Conservation (phyloP, 2,888 invertebrate species). For the Galerucella nymphaeae region DNA sequence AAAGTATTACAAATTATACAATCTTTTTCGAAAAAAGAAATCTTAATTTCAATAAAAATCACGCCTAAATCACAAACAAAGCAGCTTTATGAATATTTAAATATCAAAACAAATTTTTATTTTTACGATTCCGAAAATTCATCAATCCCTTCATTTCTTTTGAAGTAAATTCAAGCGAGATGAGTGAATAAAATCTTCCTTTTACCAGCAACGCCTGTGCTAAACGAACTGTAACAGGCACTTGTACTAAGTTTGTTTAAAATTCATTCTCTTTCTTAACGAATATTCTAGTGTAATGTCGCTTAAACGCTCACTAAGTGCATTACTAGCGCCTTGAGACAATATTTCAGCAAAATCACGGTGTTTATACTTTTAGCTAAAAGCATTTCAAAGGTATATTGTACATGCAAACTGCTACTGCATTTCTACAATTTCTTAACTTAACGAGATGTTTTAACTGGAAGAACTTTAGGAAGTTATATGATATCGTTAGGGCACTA, state of each 20-base stretch:
- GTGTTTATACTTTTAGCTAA: constrained; percentile 44
- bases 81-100: not conserved
- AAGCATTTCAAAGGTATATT: constrained; percentile 44
- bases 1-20: too few relatives aligned
- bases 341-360: constrained; percentile 48
- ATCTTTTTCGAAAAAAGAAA: not conserved
- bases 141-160: not conserved
- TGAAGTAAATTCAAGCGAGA: not conserved
- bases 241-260: constrained; percentile 49
- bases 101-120: not conserved
- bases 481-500: constrained; percentile 1
- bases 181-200: not conserved
- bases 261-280: constrained; percentile 48
- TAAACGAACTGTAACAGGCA: constrained; percentile 45
- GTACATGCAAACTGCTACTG: constrained; percentile 46
- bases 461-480: not conserved
- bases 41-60: not conserved
- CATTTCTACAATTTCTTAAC: constrained; percentile 24
- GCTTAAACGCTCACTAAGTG: constrained; percentile 47
- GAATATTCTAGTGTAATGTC: constrained; percentile 49
- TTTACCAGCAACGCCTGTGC: constrained; percentile 29
- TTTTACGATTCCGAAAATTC: not conserved
- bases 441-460: constrained; percentile 12
- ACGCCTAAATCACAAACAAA: not conserved
- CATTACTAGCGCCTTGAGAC: constrained; percentile 45